A percentile compares a stretch with the other conserved stretches of the same genome.
These are phyloP conservation scores for Drosophila rellima DNA, from an alignment of 2,888 invertebrate species.

Conservation along the genomic window DNA sequence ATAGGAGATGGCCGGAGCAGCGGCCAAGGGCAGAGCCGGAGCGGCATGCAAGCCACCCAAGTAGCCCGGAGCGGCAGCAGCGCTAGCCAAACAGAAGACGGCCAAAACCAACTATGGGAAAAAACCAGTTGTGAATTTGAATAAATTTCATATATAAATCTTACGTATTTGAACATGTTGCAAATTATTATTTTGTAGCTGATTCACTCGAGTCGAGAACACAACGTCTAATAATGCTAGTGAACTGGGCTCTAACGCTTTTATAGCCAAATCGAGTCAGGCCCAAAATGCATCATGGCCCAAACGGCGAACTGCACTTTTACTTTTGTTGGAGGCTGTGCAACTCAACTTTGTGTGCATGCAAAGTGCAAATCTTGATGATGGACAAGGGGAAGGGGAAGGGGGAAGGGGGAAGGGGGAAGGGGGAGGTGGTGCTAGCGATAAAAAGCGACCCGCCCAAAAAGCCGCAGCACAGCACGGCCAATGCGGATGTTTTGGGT, in stretches of 20 bases:
- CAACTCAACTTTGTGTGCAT: conserved; percentile 50
- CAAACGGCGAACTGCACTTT: conserved; percentile 58
- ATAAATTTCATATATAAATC: conserved; percentile 36
- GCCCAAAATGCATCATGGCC: conserved; percentile 40
- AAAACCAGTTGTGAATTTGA: neutral
- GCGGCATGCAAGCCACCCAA: conserved; percentile 69
- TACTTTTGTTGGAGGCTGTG: conserved; percentile 70
- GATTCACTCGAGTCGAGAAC: conserved; percentile 70
- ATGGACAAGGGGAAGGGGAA: neutral
- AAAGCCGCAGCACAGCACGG: conserved; percentile 9
- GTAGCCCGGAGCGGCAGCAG: conserved; percentile 83
- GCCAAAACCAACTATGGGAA: conserved; percentile 71
- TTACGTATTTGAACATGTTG: conserved; percentile 83
- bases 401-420: neutral
- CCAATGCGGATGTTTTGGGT: conserved; percentile 58
- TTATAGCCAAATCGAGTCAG: conserved; percentile 67
- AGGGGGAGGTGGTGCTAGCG: neutral
- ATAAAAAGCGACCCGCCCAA: conserved; percentile 47
- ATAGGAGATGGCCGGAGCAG: conserved; percentile 66
- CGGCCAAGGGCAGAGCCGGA: conserved; percentile 45
- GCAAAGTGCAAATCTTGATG: conserved; percentile 48
- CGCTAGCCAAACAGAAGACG: conserved; percentile 79
- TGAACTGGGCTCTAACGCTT: conserved; percentile 63
- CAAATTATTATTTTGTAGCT: conserved; percentile 26
- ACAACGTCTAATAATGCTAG: conserved; percentile 70